Percentiles rank a stretch among this genome's conserved stretches.
Conservation (phyloP, 2,797 vertebrate species). For the Muscicapa striata region DNA sequence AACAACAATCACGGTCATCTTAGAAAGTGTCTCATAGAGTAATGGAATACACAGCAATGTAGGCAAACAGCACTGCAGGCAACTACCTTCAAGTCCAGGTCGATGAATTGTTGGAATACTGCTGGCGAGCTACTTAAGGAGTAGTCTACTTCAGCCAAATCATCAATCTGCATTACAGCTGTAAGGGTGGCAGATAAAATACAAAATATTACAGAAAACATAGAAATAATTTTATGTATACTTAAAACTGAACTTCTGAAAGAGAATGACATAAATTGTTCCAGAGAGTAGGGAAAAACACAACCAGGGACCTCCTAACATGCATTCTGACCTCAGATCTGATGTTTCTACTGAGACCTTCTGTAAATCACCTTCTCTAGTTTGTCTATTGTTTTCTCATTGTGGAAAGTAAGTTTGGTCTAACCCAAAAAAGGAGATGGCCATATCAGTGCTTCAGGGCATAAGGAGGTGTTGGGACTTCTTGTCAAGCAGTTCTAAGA, state of each 20-base stretch:
- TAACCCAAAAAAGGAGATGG: background rate
- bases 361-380: background rate
- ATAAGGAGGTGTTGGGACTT: background rate
- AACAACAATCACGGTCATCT: background rate
- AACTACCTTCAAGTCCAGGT: conserved; percentile 76
- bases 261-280: background rate
- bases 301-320: background rate
- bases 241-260: background rate
- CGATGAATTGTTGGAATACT: conserved; percentile 54
- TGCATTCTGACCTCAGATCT: background rate
- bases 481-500: background rate
- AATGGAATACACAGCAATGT: background rate
- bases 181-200: conserved; percentile 23
- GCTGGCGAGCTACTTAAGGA: conserved; percentile 66
- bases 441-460: background rate
- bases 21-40: background rate
- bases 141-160: conserved; percentile 70
- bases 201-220: background rate
- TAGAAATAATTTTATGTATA: background rate
- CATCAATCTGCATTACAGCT: conserved; percentile 68
- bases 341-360: background rate
- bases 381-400: background rate
- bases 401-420: background rate
- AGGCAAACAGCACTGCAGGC: background rate
- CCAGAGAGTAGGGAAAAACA: background rate